Evolutionary conservation across 2,113 vertebrate genomes (phyloP).

Genomic region (Tapirus terrestris): DNA sequence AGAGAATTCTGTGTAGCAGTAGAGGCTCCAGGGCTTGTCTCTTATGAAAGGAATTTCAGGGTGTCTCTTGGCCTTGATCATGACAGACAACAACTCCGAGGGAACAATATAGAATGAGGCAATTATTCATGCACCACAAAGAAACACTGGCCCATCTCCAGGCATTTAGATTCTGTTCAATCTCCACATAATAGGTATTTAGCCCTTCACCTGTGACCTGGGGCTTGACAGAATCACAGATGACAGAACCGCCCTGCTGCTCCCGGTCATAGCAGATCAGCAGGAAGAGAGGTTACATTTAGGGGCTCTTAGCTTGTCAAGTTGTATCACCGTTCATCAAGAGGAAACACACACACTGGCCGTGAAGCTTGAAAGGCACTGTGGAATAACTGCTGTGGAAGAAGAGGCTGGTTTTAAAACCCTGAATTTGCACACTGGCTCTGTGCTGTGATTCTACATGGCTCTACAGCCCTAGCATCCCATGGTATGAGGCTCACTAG

Average conservation of each 20-base stretch:
- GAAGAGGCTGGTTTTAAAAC: neutral
- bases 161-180: neutral
- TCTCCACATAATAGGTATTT: neutral
- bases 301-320: neutral
- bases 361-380: neutral
- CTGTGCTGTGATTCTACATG: neutral
- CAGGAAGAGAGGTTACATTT: neutral
- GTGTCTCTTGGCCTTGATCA: neutral
- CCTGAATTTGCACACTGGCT: neutral
- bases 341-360: neutral
- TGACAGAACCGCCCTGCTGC: neutral
- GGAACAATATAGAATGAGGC: neutral
- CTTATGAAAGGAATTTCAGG: neutral
- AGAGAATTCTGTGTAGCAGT: neutral
- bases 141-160: neutral
- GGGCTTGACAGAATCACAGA: neutral
- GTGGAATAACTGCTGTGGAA: neutral
- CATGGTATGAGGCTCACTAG: neutral
- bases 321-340: neutral
- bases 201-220: neutral
- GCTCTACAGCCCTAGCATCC: neutral
- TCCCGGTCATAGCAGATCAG: neutral
- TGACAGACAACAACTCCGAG: neutral
- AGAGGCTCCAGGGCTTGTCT: neutral
- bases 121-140: neutral